Conservation (phyloP, 1,140 invertebrate species). For the Orussus abietinus region DNA sequence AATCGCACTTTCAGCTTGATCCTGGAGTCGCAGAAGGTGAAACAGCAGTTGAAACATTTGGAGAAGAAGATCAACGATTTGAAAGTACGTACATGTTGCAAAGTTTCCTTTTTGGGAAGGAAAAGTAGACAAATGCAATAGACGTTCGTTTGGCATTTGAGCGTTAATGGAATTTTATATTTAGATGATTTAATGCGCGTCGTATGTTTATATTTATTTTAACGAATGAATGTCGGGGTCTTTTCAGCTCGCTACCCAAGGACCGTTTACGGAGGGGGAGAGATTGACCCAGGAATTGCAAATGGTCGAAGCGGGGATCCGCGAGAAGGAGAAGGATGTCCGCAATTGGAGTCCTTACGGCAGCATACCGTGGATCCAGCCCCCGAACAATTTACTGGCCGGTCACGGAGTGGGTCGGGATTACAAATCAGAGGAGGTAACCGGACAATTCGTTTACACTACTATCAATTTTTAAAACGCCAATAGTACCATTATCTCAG, state of each 20-base stretch:
- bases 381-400: slow-evolving; percentile 34
- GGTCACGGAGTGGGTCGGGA: slow-evolving; percentile 40
- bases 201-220: too few species aligned
- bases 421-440: slow-evolving; percentile 44
- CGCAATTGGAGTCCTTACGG: slow-evolving; percentile 52
- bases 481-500: too few species aligned
- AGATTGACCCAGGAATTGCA: slow-evolving; percentile 62
- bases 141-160: too few species aligned
- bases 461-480: too few species aligned
- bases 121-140: too few species aligned
- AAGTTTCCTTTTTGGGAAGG: neutral
- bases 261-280: slow-evolving; percentile 56
- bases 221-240: too few species aligned
- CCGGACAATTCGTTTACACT: too few species aligned
- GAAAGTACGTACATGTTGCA: slow-evolving; percentile 50
- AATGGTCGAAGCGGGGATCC: slow-evolving; percentile 64
- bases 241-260: slow-evolving; percentile 54
- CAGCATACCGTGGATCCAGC: slow-evolving; percentile 42
- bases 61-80: slow-evolving; percentile 66
- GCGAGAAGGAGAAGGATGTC: slow-evolving; percentile 64
- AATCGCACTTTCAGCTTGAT: slow-evolving; percentile 53
- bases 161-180: too few species aligned
- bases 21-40: slow-evolving; percentile 61
- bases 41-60: slow-evolving; percentile 61
- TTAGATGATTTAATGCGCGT: too few species aligned